These are phyloP conservation scores for Aphrophora alni DNA, from an alignment of 2,888 invertebrate genomes.

Conservation along the genomic window DNA sequence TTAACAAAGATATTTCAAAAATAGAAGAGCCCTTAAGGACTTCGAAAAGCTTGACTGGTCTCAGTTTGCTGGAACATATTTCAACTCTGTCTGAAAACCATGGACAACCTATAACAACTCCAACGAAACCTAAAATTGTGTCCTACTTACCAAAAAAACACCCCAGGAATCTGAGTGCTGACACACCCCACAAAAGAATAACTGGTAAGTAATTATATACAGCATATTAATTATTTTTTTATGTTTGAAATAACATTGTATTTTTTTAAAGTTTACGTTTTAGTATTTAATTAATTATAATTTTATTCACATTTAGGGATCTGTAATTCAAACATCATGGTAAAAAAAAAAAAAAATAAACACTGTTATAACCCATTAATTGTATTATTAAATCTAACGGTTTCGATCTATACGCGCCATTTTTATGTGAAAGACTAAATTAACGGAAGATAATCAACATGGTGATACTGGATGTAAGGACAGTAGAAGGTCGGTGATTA, in stretches of 20 bases:
- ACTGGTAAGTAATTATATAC: not conserved
- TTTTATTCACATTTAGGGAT: too few species aligned
- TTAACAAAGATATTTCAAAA: not conserved
- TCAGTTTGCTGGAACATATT: constrained; percentile 22
- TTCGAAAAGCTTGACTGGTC: constrained; percentile 24
- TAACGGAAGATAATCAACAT: too few species aligned
- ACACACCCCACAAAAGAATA: constrained; percentile 10
- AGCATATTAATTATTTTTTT: not conserved
- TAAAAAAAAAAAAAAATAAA: too few species aligned
- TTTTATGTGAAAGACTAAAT: too few species aligned
- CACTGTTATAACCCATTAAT: too few species aligned
- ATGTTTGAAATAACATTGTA: too few species aligned
- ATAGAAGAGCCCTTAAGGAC: constrained; percentile 6
- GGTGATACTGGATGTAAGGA: too few species aligned
- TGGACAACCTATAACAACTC: not conserved
- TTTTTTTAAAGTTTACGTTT: not conserved
- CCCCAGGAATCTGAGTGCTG: constrained; percentile 33
- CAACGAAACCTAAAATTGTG: constrained; percentile 48
- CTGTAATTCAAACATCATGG: too few species aligned
- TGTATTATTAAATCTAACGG: too few species aligned
- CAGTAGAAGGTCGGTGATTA: too few species aligned
- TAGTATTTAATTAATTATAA: not conserved
- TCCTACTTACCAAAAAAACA: constrained; percentile 48
- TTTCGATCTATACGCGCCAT: too few species aligned
- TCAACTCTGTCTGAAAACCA: constrained; percentile 19